Base-by-base conservation (phyloP, 2,113 vertebrate genomes). In the Glareola pratincola region DNA sequence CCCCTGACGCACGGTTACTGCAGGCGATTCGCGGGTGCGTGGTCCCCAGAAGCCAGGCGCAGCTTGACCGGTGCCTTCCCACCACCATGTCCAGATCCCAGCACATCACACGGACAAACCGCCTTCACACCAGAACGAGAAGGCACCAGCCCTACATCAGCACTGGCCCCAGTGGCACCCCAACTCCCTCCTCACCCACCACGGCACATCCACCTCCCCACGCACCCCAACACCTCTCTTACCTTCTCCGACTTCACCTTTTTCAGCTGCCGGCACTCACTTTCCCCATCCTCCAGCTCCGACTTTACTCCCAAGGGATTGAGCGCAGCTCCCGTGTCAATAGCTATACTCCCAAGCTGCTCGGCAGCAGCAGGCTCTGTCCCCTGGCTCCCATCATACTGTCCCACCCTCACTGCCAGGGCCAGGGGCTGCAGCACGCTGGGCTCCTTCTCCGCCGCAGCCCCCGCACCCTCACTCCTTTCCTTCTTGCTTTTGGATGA, bases 211-310 rank as follows among this genome's bases (percentile, higher is more conserved):
- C 17, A 4, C 26, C 45, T 19, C 48, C 43, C 37, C 32, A 30
- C n/a, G 0, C 23, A 12, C 50, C 80, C 83, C 48, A 26, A 71
- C 78, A 7, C 37, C 80, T 43, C 87, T 95, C 99, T 97, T 99
- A 99, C 99, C 99, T 99, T 99, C 98, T 99, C 99, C 24, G 98
- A 98, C 98, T 99, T 99, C 97, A 99, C 98, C 97, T 99, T 99
- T 96, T 99, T 99, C 97, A 99, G 95, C 62, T 98, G 98, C 96
- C 99, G 98, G 98, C 99, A 99, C 93, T 99, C 99, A 48, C 97
- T 98, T 85, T 99, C 99, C 96, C 99, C 98, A 63, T 99, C 99
- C 97, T 99, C 99, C 81, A 98, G 98, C 97, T 99, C 99, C 9
- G 98, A 98, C 98, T 99, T 99, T 98, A 99, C 97, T 97, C 98